Evolutionary conservation across 1,140 invertebrate genomes (phyloP), one percentile per base, ranked within the genome.

Genomic region (Cepaea nemoralis): DNA sequence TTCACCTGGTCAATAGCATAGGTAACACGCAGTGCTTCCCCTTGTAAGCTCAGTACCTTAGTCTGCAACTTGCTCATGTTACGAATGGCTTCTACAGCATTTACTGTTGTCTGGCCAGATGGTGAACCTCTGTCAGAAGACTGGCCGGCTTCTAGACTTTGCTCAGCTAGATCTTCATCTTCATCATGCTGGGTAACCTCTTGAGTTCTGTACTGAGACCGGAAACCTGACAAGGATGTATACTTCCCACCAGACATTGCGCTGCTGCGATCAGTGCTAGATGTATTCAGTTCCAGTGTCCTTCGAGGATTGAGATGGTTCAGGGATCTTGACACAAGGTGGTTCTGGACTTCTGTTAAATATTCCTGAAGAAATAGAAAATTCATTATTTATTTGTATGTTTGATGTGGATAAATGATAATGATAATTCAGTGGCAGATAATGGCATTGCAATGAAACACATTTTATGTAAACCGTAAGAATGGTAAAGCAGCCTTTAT

Each of bases 1-100:
- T 82, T 85, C 14, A 86, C 71, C 31, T 73, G 66, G 27, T 86
- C 86, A 12, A 86, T 78, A 24, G 84, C 75, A 48, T 85, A 85
- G 24, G 85, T 82, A 3, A 85, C 80, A 16, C 80, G 70, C 12
- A 86, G 80, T 27, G 86, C 86, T 42, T 86, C 83, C 0, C 79
- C 82, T 71, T 86, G 86, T 12, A 86, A 80, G 48, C 69, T 42
- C 48, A 79, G 55, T 8, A 84, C 42, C 35, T 84, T 82, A 2
- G 39, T 40, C 67, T 55, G 59, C 6, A 82, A 55, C 48, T 67
- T 40, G 27, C 33, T 77, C 81, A 77, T 59, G 66, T 77, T 77
- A 19, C 50, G 66, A 24, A 73, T 77, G 14, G 73, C 74, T 35
- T 78, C 40, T 27, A 67, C 16, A n/a, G 74, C 48, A 16, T 12